phyloP scores from a whole-genome alignment of 2,113 vertebrate genomes.

The Neopipo cinnamomea region DNA sequence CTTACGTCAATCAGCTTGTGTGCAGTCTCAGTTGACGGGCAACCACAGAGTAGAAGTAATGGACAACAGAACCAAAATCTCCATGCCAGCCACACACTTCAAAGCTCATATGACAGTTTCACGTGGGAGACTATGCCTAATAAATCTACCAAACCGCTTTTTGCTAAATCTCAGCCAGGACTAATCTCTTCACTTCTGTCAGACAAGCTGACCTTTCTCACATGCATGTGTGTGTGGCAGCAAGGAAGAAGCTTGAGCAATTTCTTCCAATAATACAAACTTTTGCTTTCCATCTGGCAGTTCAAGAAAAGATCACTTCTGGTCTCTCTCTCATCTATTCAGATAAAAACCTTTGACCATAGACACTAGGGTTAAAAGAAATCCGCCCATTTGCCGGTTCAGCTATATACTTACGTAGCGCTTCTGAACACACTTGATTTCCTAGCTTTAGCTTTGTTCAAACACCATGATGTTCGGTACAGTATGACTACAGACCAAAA shows the following conservation, averaged over 20 bases:
- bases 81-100: background rate
- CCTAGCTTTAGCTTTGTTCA: background rate
- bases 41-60: background rate
- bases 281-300: background rate
- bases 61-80: background rate
- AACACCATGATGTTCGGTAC: background rate
- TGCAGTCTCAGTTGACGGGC: background rate
- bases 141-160: background rate
- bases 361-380: background rate
- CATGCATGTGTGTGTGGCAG: background rate
- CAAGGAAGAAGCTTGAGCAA: background rate
- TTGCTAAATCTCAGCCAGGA: background rate
- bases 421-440: background rate
- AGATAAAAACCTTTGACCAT: background rate
- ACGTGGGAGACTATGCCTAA: background rate
- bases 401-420: background rate
- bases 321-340: background rate
- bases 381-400: background rate
- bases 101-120: background rate
- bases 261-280: background rate
- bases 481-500: background rate
- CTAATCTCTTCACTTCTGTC: background rate
- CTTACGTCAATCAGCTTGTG: background rate
- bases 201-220: background rate
- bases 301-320: background rate